phyloP scores from a whole-genome alignment of 2,797 vertebrate genomes.

The Aphelocoma californica region DNA sequence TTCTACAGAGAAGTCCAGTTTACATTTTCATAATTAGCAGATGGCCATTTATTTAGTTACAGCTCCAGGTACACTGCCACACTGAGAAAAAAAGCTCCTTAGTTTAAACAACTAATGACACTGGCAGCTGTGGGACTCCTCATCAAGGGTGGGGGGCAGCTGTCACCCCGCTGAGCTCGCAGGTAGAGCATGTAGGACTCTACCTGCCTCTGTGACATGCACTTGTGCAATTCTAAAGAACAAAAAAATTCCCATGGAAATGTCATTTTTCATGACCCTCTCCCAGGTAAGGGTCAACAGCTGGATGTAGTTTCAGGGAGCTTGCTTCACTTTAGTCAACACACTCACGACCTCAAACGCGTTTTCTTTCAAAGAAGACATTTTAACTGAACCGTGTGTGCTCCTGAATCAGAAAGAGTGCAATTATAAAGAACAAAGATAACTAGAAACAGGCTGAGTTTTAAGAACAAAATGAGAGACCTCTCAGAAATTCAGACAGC shows the following conservation, averaged over 20 bases:
- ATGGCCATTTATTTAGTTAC: not conserved
- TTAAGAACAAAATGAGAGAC: not conserved
- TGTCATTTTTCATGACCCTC: not conserved
- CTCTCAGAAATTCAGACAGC: not conserved
- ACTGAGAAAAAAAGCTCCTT: not conserved
- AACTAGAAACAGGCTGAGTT: not conserved
- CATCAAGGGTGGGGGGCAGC: not conserved
- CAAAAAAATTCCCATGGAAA: not conserved
- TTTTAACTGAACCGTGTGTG: not conserved
- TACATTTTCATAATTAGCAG: not conserved
- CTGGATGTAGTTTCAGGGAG: not conserved
- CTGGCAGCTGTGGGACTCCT: not conserved
- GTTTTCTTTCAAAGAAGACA: not conserved
- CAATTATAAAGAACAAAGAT: constrained; percentile 21
- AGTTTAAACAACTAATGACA: not conserved
- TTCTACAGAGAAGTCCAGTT: not conserved
- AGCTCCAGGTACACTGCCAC: not conserved
- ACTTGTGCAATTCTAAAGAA: not conserved
- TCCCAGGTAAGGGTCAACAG: not conserved
- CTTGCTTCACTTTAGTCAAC: not conserved
- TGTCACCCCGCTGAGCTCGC: rapidly evolving
- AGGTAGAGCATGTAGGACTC: rapidly evolving
- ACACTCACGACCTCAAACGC: rapidly evolving
- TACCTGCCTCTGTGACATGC: not conserved
- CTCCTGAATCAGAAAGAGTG: not conserved